These are phyloP conservation scores for Plumapathes pennacea DNA, from an alignment of 92 coral and sea anemone genomes.

Conservation along the genomic window DNA sequence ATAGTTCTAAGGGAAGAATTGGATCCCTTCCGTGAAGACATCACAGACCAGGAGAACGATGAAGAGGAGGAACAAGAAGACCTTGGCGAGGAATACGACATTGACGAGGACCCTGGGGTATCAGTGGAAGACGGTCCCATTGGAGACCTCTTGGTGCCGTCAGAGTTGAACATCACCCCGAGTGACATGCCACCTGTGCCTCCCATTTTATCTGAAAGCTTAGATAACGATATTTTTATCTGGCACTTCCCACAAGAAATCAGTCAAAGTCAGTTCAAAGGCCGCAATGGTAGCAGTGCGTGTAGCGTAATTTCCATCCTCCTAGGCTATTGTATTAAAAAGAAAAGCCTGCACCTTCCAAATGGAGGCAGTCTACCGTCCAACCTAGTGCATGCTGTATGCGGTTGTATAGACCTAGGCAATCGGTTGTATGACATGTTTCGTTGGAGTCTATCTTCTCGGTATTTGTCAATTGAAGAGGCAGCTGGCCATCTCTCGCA, in stretches of 20 bases:
- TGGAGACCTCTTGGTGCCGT: too few species aligned
- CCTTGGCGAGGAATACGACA: constrained; percentile 6
- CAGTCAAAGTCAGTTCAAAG: constrained; percentile 39
- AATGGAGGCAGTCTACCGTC: neutral
- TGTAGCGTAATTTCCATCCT: constrained; percentile 34
- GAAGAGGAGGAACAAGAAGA: constrained; percentile 19
- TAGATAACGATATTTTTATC: constrained; percentile 14
- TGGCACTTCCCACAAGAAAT: constrained; percentile 38
- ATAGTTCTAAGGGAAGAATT: constrained; percentile 32
- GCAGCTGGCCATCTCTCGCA: constrained; percentile 31
- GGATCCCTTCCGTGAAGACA: constrained; percentile 22
- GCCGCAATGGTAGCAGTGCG: constrained; percentile 44
- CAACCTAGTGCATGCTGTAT: constrained; percentile 6
- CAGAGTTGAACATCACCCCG: too few species aligned
- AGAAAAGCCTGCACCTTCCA: neutral
- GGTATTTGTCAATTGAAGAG: constrained; percentile 55
- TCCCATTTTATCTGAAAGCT: constrained; percentile 5
- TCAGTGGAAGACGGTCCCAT: constrained; percentile 5
- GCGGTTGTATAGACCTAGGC: constrained; percentile 48
- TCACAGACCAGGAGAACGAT: constrained; percentile 1
- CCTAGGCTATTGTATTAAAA: constrained; percentile 6
- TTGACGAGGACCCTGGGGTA: constrained; percentile 3
- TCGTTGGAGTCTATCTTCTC: constrained; percentile 42
- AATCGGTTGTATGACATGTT: constrained; percentile 47
- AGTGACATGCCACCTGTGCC: neutral